Base-by-base conservation (phyloP, 2,797 vertebrate species). In the Sebastes matsubarae region DNA sequence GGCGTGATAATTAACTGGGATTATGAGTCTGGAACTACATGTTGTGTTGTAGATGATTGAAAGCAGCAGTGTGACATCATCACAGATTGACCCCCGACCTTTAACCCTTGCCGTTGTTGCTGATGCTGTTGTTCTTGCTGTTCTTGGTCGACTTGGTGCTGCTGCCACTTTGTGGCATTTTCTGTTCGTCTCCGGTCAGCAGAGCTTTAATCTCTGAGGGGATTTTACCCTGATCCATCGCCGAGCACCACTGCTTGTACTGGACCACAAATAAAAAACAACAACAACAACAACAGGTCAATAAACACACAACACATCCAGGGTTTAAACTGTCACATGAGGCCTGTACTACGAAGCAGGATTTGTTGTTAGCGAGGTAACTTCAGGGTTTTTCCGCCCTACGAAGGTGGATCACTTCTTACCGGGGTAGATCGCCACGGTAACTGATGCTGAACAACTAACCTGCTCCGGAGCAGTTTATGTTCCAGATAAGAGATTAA, bases 141-240 rank as follows among this genome's bases (percentile, higher is more conserved):
- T 97, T 98, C 90, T 97, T 97, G 83, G 90, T 81, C 22, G 92
- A 91, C 91, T 97, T 98, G 88, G 86, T 91, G 91, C 92, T 87
- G 72, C 93, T 89, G 89, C 92, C 96, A 78, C 93, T 95, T 71
- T 96, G 96, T 38, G 96, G 94, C 12, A 92, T 89, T 79, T 92
- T 97, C 85, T 97, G 97, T 68, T 99, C 98, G 50, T 99, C 98
- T 50, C 97, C 98, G 0, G 97, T 99, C 58, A 99, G 96, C 2
- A 99, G 94, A 46, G 98, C 98, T 94, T 98, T 98, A 84, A 99
- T 99, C 95, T 99, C 98, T 0, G 98, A 99, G 4, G 98, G 98
- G 91, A 99, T 99, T 94, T 99, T 99, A 52, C 98, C 98, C 95
- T 99, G 98, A 87, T 99, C 98, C 98, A 99, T 99, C 6, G 98